A percentile compares a stretch with the other conserved stretches of the same genome.
These are phyloP conservation scores for Sceloporus undulatus DNA, from an alignment of 2,113 vertebrate species.

Conservation along the genomic window DNA sequence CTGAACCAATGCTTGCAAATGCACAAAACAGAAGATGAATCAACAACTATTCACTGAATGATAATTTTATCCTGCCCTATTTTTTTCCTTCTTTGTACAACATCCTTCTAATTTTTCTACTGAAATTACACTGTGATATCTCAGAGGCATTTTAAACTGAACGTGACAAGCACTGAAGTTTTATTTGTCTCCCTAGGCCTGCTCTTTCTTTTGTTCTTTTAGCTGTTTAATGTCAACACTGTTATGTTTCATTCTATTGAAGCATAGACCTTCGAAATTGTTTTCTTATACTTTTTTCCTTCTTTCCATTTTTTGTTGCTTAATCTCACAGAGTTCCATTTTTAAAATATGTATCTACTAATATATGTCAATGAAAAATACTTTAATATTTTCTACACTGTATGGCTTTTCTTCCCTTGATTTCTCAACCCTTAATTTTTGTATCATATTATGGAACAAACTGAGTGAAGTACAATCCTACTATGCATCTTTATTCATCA, in stretches of 20 bases:
- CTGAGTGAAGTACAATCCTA: not conserved
- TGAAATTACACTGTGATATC: not conserved
- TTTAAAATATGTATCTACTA: too few relatives aligned
- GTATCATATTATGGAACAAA: not conserved
- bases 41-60: not conserved
- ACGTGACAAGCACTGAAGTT: not conserved
- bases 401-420: not conserved
- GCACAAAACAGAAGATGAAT: not conserved
- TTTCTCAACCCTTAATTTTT: not conserved
- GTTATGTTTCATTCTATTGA: not conserved
- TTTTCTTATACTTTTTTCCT: not conserved
- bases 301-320: too few relatives aligned
- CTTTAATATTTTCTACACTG: not conserved
- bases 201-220: not conserved
- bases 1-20: not conserved
- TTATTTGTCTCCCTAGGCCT: not conserved
- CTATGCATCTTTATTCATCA: not conserved
- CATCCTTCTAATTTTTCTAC: conserved; percentile 4
- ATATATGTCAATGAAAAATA: too few relatives aligned
- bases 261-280: not conserved
- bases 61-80: not conserved
- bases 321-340: too few relatives aligned
- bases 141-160: not conserved
- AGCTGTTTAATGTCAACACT: too few relatives aligned
- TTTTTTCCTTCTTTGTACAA: not conserved